Conservation (phyloP, 2,113 vertebrate species). For the Otus sunia region DNA sequence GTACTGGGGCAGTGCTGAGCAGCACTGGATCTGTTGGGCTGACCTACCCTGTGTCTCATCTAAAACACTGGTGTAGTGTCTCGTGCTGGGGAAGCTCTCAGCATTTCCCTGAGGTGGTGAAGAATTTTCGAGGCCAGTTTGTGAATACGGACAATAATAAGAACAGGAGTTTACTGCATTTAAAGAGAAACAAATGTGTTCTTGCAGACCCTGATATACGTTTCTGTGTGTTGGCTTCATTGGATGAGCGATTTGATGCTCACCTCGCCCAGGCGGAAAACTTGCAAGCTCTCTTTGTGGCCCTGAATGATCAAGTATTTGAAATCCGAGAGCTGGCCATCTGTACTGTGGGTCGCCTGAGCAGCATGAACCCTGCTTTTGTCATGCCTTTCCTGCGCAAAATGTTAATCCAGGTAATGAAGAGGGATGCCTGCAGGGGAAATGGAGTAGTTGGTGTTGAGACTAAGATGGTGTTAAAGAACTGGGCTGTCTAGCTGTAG, state of each 20-base stretch:
- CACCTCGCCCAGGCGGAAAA: slow-evolving; percentile 98
- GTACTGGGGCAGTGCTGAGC: neutral
- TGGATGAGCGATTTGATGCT: slow-evolving; percentile 97
- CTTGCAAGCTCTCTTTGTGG: slow-evolving; percentile 95
- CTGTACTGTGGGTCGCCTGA: slow-evolving; percentile 96
- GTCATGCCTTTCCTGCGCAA: slow-evolving; percentile 99
- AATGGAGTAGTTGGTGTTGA: neutral
- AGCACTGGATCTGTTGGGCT: neutral
- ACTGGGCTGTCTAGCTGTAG: neutral
- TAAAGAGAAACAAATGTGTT: slow-evolving; percentile 22
- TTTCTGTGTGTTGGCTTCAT: slow-evolving; percentile 94
- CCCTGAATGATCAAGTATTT: slow-evolving; percentile 96
- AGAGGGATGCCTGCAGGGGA: neutral
- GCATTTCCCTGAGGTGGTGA: neutral
- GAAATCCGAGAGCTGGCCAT: slow-evolving; percentile 98
- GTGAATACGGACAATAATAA: neutral
- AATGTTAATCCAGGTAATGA: slow-evolving; percentile 95
- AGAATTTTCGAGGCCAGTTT: neutral
- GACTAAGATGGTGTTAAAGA: neutral
- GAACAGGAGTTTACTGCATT: neutral
- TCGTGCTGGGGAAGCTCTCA: neutral
- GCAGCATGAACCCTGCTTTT: slow-evolving; percentile 98
- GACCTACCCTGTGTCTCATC: neutral
- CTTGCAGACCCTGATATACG: slow-evolving; percentile 94
- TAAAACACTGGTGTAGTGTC: neutral